Base-by-base conservation (phyloP, 2,797 vertebrate species). In the Ataeniobius toweri region DNA sequence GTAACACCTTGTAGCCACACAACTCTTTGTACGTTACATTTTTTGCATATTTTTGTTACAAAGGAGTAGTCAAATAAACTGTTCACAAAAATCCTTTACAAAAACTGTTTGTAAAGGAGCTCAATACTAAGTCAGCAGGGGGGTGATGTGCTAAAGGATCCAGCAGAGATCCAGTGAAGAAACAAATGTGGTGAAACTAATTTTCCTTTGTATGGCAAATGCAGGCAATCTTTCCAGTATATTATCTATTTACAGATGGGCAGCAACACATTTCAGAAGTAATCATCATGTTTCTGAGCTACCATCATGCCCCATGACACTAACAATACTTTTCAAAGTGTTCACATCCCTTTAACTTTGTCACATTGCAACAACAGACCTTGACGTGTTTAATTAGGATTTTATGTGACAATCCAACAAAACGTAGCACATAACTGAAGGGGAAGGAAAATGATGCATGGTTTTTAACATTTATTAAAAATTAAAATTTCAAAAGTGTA, bases 131-230 rank as follows among this genome's bases (percentile, higher is more conserved):
- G 76, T 81, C 84, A 84, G 81, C 79, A 79, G 59, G 70, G 81
- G 79, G 85, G 70, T 75, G 48, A 56, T 68, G 76, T 75, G 85
- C 75, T 81, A 78, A 89, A 88, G 79, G 20, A 56, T 78, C 41
- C 87, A 76, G 81, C 85, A 83, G 79, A 84, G 81, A 85, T 73
- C 44, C 4, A 26, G 74, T 46, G 56, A 75, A 75, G 48, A 84
- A 77, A 80, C 86, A 73, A 86, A 83, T 81, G 13, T 56, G 59
- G 79, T 80, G 82, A 89, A 71, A 87, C 76, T 85, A 89, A 90
- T 90, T 89, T 73, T 75, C 80, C 12, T 80, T 84, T 86, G 69
- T 74, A 77, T 73, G 77, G 77, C 36, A 71, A 78, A 81, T 73
- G 72, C 44, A 74, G 55, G 73, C 74, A 76, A 46, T 77, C 58